Evolutionary conservation across 2,888 invertebrate species (phyloP).

Genomic region (Neocrepidodera transversa): DNA sequence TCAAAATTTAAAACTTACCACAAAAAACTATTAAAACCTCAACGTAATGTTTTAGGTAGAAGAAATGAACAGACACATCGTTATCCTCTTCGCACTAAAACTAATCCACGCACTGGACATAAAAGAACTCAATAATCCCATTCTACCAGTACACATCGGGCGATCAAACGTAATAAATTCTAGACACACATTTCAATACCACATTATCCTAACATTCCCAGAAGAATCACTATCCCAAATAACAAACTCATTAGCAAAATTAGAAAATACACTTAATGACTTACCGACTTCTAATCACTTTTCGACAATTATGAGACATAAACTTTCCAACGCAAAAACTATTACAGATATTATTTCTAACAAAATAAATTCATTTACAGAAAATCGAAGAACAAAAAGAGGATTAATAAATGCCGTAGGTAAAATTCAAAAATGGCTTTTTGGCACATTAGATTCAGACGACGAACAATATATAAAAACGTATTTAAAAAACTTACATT

Average conservation of each 20-base stretch:
- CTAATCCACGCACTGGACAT: not conserved
- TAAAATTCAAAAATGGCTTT: slow-evolving; percentile 9
- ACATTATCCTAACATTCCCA: not conserved
- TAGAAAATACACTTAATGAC: slow-evolving; percentile 2
- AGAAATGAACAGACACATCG: not conserved
- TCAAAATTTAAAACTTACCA: not conserved
- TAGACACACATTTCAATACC: slow-evolving; percentile 1
- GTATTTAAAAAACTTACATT: not conserved
- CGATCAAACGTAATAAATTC: not conserved
- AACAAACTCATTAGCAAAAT: not conserved
- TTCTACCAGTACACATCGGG: slow-evolving; percentile 2
- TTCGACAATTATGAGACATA: not conserved
- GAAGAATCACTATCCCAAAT: not conserved
- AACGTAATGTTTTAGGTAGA: slow-evolving; percentile 2
- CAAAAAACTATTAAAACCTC: slow-evolving; percentile 3
- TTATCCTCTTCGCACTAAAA: slow-evolving; percentile 6
- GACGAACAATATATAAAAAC: not conserved
- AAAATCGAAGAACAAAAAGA: not conserved
- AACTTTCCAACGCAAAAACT: not conserved
- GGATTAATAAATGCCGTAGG: slow-evolving; percentile 1
- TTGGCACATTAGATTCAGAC: slow-evolving; percentile 6
- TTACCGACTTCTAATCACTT: not conserved
- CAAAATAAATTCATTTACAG: slow-evolving; percentile 1
- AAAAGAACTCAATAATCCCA: not conserved
- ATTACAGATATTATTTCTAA: not conserved